Base-by-base conservation (phyloP, 2,888 invertebrate genomes). In the Hypomecis atomaria region DNA sequence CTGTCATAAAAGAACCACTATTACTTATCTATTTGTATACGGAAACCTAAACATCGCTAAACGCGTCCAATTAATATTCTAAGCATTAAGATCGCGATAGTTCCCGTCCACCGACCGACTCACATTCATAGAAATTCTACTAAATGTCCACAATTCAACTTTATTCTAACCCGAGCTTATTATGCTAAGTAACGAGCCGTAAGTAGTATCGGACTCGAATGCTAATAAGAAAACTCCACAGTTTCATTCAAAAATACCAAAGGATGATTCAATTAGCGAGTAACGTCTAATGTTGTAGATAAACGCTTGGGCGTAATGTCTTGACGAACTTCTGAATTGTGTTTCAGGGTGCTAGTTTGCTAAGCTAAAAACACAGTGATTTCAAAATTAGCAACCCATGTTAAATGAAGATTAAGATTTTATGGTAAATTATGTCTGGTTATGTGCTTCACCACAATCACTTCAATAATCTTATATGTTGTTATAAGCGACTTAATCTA, bases 191-290 rank as follows among this genome's bases (percentile, higher is more conserved):
- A 60, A 65, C 57, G 36, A 65, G 53, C 48, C 8, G 48, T 64
- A 64, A 59, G 55, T 54, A 54, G 59, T 38, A 50, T 64, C 33
- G 49, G 55, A 56, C n/a, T 59, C 36, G 59, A 59, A 54, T 61
- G 56, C 56, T 66, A 59, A 66, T 62, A 53, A 40, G 44, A 56
- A 59, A 57, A 8, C 10, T 54, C 59, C 6, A 66, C 59, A 57
- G 36, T 58, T 56, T 59, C 36, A 62, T 59, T 57, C 33, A 52
- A 40, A 56, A 53, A 57, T 56, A 50, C 53, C 57, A 42, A 53
- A 58, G 45, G 63, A 59, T 53, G 64, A 65, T 62, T 64, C 38
- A 64, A 63, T 69, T 69, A 69, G 63, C 61, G 34, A 52, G 9
- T 23, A 43, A 8, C 42, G 0, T 50, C 70, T 66, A 65, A 67